Base-by-base conservation (phyloP, 1,140 invertebrate genomes). In the Megalonaias nervosa region DNA sequence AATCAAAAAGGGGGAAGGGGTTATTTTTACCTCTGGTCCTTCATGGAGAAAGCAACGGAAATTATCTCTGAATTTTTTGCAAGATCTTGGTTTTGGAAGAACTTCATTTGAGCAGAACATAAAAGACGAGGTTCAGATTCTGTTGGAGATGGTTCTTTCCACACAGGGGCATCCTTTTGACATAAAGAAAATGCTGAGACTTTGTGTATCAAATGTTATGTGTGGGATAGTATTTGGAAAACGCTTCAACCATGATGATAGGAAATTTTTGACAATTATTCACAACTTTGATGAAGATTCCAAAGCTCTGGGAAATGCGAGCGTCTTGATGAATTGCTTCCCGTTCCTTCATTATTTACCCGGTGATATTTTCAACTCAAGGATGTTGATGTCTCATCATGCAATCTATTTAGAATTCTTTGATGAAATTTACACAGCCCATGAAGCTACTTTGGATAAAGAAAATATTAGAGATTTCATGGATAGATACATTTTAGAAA, bases 171-270 rank as follows among this genome's bases (percentile, higher is more conserved):
- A 48, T 48, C 70, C 81, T 0, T 77, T 79, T 38, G 68, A 81
- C 68, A 67, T 79, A 11, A 15, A 64, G 16, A 58, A 64, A 61
- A 38, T 76, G 17, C 60, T 80, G 19, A 70, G 61, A 21, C 66
- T 71, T 95, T 94, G 95, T 6, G 94, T 97, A 70, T 96, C 95
- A 86, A 98, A 98, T 89, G 96, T 98, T 0, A 97, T 98, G 75
- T 97, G 96, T 88, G 95, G 94, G 38, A 93, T 98, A 57, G 93
- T 97, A 79, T 98, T 98, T 96, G 95, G 95, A 21, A 94, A 96
- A 0, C 92, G 96, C 11, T 98, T 97, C 88, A 93, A 93, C 62
- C 93, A 94, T 60, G 69, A 76, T 16, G 84, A 86, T 58, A 66
- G 59, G 4, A 55, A 66, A 12, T 86, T 84, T 73, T 16, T 67